These are phyloP conservation scores for Ageneiosus marmoratus DNA, from an alignment of 2,113 vertebrate genomes.

Conservation along the genomic window DNA sequence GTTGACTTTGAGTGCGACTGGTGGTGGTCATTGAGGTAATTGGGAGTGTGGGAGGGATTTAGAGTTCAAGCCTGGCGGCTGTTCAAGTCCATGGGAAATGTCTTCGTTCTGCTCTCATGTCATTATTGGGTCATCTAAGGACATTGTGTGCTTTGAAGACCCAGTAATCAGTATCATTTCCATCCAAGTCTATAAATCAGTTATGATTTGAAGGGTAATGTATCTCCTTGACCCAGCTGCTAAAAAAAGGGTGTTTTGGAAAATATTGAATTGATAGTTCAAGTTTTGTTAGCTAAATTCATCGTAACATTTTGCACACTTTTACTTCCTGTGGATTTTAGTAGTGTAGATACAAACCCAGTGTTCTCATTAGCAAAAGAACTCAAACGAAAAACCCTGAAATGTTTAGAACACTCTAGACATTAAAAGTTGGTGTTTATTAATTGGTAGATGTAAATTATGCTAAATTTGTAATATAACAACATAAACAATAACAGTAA, in stretches of 20 bases:
- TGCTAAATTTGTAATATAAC: background rate
- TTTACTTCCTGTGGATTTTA: background rate
- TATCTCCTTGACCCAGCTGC: background rate
- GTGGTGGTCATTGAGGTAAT: background rate
- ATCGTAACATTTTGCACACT: background rate
- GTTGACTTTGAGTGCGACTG: background rate
- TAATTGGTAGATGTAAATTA: background rate
- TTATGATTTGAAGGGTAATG: background rate
- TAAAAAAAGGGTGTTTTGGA: background rate
- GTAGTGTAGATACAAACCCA: background rate
- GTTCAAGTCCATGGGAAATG: conserved; percentile 1
- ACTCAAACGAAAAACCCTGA: background rate
- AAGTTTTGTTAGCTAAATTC: background rate
- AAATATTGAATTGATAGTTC: background rate
- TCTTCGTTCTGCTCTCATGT: background rate
- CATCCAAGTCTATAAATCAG: background rate
- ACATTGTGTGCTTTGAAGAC: background rate
- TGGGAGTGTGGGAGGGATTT: background rate
- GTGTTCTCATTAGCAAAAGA: background rate
- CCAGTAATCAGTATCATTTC: background rate
- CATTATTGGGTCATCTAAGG: conserved; percentile 4
- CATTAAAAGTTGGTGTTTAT: background rate
- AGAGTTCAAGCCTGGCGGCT: background rate
- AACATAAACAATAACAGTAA: background rate
- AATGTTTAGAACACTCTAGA: background rate